phyloP scores from a whole-genome alignment of 2,113 vertebrate genomes.

The Misgurnus anguillicaudatus region DNA sequence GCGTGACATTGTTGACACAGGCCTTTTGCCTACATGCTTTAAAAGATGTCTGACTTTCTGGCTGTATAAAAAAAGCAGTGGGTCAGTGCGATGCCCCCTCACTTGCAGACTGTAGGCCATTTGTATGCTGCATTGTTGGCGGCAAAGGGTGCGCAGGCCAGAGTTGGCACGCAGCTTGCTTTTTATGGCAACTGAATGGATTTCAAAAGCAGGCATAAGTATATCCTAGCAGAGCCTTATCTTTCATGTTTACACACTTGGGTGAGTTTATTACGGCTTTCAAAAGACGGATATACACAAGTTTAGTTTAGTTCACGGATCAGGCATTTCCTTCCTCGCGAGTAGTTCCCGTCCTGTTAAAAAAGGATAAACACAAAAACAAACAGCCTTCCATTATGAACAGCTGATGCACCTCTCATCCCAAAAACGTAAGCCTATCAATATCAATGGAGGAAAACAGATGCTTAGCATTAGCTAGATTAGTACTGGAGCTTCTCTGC shows the following conservation, averaged over 20 bases:
- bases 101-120: not conserved
- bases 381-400: conserved; percentile 11
- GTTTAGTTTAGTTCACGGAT: conserved; percentile 3
- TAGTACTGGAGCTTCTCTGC: conserved; percentile 11
- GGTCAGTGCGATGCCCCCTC: conserved; percentile 26
- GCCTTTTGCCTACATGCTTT: not conserved
- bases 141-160: not conserved
- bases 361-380: conserved; percentile 32
- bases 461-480: conserved; percentile 4
- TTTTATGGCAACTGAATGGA: conserved; percentile 31
- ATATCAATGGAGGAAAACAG: conserved; percentile 9
- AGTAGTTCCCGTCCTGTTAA: conserved; percentile 37
- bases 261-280: conserved; percentile 48
- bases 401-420: not conserved
- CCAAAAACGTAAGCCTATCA: not conserved
- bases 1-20: too few relatives aligned
- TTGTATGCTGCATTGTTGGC: not conserved
- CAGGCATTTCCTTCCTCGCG: conserved; percentile 48
- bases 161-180: not conserved
- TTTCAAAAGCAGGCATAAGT: conserved; percentile 37
- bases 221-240: conserved; percentile 40
- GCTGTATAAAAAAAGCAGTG: not conserved
- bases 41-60: not conserved
- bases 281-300: conserved; percentile 36
- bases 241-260: conserved; percentile 47